Base-by-base conservation (phyloP, 1,140 invertebrate genomes). In the Heliconius melpomene region DNA sequence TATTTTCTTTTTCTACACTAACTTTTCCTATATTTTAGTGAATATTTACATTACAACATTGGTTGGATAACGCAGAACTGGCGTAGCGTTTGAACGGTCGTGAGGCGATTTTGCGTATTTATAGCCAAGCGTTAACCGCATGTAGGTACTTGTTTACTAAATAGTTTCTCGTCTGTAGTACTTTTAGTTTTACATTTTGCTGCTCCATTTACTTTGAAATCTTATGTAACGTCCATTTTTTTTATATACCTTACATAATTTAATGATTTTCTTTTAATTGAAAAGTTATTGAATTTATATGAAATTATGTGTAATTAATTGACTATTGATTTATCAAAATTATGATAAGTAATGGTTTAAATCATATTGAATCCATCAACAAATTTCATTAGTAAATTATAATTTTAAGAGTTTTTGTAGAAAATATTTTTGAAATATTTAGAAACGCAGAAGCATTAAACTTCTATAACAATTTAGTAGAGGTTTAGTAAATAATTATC, bases 21-120 rank as follows among this genome's bases (percentile, higher is more conserved):
- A 23, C 2, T 2, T 23, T 57, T 52, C 18, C 2, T 52, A 52
- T 52, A 52, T 7, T 52, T 52, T 52, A 7, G 50, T 20, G 50
- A 6, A 26, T 66, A 26, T 29, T 29, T 66, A 66, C 13, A 66
- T 66, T 66, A 66, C 26, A 26, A 26, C 60, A 66, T 66, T 66
- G 57, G 57, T 60, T 23, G 60, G 60, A 66, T 66, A 66, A 29
- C 11, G 26, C 23, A 29, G 23, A 66, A 66, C 60, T 29, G 26
- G 60, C 60, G 9, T 66, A 66, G 0, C 60, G 8, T 66, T 66
- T 66, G 60, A 66, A 16, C 60, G 60, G 26, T 66, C 13, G 60
- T 66, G 60, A 66, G 66, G 46, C 75, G 60, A 70, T 77, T 77
- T 77, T 32, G 75, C 75, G 75, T 77, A 77, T 77, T 77, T 77